Evolutionary conservation across 2,797 vertebrate genomes (phyloP).

Genomic region (Cyprinella venusta): DNA sequence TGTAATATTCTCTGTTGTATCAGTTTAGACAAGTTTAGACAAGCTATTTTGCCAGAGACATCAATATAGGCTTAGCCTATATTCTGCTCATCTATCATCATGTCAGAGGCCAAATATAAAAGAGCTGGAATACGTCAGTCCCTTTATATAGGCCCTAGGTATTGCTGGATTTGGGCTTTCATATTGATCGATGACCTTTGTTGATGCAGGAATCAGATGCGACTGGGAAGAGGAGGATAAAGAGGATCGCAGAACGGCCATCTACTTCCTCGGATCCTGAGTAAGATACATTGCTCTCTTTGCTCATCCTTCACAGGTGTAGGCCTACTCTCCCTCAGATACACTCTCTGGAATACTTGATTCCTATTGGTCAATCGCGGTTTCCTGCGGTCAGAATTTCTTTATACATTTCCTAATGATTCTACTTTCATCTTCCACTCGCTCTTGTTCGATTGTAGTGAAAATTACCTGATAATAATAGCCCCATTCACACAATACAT

Average conservation of each 20-base stretch:
- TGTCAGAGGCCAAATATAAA: neutral
- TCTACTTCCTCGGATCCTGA: neutral
- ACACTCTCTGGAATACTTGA: too few species aligned
- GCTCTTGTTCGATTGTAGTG: neutral
- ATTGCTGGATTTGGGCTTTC: neutral
- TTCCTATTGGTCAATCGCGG: too few species aligned
- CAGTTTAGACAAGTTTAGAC: neutral
- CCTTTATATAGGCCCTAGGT: neutral
- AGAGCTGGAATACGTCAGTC: neutral
- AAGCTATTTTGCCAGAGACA: constrained; percentile 2
- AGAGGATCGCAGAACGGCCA: neutral
- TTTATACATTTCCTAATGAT: too few species aligned
- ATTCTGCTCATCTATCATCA: constrained; percentile 12
- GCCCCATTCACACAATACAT: too few species aligned
- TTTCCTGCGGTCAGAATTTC: too few species aligned
- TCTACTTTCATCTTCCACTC: too few species aligned
- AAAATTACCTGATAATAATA: too few species aligned
- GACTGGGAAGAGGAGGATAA: neutral
- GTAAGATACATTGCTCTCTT: neutral
- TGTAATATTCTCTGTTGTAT: neutral
- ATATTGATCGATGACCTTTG: constrained; percentile 5
- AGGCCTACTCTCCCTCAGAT: too few species aligned
- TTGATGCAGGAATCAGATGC: neutral
- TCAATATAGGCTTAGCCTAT: neutral
- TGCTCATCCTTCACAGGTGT: neutral